Evolutionary conservation across 2,888 invertebrate genomes (phyloP).

Genomic region (Agrilus cyanescens): DNA sequence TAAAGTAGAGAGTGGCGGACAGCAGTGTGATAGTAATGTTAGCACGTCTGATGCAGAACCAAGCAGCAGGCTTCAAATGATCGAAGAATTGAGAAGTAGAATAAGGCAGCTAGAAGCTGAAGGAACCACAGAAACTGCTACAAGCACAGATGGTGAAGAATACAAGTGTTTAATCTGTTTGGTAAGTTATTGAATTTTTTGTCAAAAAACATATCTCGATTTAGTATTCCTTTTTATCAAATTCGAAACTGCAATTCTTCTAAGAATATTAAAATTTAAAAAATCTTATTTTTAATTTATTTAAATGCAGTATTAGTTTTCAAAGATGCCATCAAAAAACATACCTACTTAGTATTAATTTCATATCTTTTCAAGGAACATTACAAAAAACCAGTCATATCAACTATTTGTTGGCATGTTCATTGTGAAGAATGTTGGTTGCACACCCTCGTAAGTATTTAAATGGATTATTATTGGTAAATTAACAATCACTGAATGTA

Average conservation of each 20-base stretch:
- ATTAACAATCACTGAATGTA: no score
- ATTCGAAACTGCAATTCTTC: no score
- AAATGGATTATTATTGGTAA: background rate
- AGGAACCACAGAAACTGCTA: constrained; percentile 27
- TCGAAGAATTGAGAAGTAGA: constrained; percentile 45
- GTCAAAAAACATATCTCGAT: background rate
- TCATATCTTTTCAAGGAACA: constrained; percentile 39
- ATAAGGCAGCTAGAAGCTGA: constrained; percentile 45
- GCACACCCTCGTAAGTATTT: constrained; percentile 42
- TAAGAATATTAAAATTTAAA: no score
- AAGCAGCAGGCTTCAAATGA: constrained; percentile 36
- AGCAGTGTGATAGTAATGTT: constrained; percentile 37
- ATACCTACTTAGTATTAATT: background rate
- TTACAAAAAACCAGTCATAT: constrained; percentile 52
- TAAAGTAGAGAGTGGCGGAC: constrained; percentile 28
- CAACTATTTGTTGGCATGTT: constrained; percentile 59
- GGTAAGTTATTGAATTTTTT: constrained; percentile 38
- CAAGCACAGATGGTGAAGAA: constrained; percentile 37
- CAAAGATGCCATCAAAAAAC: background rate
- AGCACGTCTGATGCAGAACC: constrained; percentile 38
- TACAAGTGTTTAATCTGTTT: constrained; percentile 65
- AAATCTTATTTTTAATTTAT: no score
- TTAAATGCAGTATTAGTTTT: no score
- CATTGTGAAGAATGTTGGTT: constrained; percentile 63
- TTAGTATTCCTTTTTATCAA: background rate